phyloP scores from a whole-genome alignment of 2,113 vertebrate species.

The Mirza zaza region DNA sequence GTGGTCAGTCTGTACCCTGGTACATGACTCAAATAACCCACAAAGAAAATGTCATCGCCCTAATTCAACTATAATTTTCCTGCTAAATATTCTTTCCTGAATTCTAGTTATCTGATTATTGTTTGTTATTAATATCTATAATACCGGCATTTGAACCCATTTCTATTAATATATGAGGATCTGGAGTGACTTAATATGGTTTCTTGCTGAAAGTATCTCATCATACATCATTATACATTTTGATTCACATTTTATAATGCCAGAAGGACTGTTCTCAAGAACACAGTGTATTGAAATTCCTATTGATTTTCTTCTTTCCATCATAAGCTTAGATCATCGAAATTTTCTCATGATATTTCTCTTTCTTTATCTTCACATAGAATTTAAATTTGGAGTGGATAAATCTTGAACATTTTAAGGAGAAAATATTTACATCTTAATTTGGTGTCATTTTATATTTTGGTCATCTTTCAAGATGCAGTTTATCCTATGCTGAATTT shows the following conservation, averaged over 20 bases:
- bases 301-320: not conserved
- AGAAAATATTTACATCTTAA: not conserved
- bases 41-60: not conserved
- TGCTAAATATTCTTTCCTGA: not conserved
- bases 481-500: constrained; percentile 9
- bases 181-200: not conserved
- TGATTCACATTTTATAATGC: not conserved
- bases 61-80: not conserved
- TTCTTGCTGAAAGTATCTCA: not conserved
- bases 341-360: not conserved
- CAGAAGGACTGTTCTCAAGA: not conserved
- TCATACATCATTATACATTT: not conserved
- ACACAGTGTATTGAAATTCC: not conserved
- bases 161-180: not conserved
- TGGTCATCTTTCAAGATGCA: not conserved
- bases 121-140: not conserved
- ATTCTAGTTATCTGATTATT: not conserved
- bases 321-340: not conserved
- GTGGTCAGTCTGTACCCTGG: not conserved
- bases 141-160: not conserved
- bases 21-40: not conserved
- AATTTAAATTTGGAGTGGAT: not conserved
- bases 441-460: constrained; percentile 35
- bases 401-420: not conserved
- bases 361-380: not conserved